Percentiles rank a stretch among this genome's conserved stretches.
Evolutionary conservation across 2,797 vertebrate genomes (phyloP).

Genomic region (Syngnathus acus): DNA sequence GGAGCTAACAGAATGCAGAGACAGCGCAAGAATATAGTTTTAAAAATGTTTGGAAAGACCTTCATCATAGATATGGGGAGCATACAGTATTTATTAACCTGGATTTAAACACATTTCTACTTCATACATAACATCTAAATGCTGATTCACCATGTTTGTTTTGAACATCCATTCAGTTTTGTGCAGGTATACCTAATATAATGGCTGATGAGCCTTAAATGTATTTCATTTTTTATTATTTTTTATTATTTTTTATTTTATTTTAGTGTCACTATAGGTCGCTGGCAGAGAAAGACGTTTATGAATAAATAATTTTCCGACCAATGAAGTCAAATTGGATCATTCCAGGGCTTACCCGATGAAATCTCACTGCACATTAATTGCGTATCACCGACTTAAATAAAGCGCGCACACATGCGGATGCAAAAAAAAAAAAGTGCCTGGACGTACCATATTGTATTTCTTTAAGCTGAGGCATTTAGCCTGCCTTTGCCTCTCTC

Average conservation of each 20-base stretch:
- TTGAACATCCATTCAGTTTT: neutral
- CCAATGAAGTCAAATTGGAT: neutral
- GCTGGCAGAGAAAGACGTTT: neutral
- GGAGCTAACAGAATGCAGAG: no score
- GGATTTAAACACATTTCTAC: no score
- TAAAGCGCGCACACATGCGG: neutral
- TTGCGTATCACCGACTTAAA: neutral
- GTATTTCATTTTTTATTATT: neutral
- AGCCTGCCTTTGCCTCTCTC: slow-evolving; percentile 45
- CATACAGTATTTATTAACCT: no score
- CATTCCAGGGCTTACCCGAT: neutral
- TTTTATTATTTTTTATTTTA: no score
- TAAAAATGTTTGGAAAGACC: no score
- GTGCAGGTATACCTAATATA: neutral
- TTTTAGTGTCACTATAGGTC: neutral
- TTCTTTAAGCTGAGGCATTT: slow-evolving; percentile 27
- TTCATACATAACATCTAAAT: no score
- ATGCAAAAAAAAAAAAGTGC: neutral
- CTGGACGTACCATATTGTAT: neutral
- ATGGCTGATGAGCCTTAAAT: neutral
- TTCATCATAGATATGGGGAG: no score
- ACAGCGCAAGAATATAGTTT: no score
- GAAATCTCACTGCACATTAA: neutral
- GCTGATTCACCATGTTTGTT: neutral
- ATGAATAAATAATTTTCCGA: neutral